These are phyloP conservation scores for Nicator chloris DNA, from an alignment of 2,113 vertebrate genomes.

Conservation along the genomic window DNA sequence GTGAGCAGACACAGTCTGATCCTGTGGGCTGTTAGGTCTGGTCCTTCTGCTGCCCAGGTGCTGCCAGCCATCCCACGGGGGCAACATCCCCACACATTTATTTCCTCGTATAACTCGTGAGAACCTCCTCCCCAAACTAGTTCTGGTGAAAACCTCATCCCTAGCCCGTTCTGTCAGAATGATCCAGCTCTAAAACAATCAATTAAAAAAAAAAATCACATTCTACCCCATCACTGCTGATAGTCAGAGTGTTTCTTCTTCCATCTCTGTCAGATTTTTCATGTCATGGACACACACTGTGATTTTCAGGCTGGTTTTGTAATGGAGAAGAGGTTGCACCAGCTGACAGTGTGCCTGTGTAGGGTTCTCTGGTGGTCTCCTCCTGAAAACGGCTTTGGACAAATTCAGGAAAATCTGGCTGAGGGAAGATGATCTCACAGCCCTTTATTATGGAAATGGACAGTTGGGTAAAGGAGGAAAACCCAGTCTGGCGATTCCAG, in stretches of 20 bases:
- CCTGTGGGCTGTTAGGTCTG: neutral
- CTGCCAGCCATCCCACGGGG: neutral
- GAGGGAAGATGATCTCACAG: neutral
- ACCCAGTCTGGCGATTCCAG: neutral
- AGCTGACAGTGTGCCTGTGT: neutral
- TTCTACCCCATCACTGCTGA: neutral
- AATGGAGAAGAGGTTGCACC: neutral
- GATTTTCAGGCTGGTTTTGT: neutral
- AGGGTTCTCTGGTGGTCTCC: neutral
- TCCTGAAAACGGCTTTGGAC: neutral
- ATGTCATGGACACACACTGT: fast-evolving
- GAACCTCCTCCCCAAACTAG: neutral
- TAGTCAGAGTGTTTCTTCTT: neutral
- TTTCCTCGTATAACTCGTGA: fast-evolving
- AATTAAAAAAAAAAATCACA: neutral
- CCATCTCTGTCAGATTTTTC: neutral
- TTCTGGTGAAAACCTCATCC: neutral
- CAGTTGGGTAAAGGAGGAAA: neutral
- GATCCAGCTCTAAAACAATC: neutral
- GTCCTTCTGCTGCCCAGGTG: neutral
- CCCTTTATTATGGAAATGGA: neutral
- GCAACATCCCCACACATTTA: fast-evolving
- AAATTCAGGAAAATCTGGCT: neutral
- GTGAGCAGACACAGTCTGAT: fast-evolving
- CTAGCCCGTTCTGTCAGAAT: neutral